A percentile compares a stretch with the other conserved stretches of the same genome.
These are phyloP conservation scores for Parnassius orleans DNA, from an alignment of 2,888 invertebrate species.

Conservation along the genomic window DNA sequence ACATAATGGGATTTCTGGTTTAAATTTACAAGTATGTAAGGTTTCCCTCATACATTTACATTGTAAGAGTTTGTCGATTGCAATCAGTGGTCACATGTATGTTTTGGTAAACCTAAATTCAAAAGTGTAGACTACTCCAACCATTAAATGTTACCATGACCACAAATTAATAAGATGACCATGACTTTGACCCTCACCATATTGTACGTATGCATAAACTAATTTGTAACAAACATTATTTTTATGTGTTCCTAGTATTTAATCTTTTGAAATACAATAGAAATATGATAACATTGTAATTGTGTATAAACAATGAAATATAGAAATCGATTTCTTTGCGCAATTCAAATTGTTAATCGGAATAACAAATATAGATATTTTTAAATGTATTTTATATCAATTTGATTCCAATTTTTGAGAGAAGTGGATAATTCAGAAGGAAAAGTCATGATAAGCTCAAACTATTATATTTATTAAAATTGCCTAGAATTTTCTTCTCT, in stretches of 20 bases:
- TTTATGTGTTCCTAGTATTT: background rate
- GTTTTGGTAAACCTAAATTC: no score
- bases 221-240: background rate
- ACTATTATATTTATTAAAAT: no score
- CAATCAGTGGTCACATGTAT: no score
- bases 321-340: constrained; percentile 6
- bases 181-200: no score
- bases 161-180: no score
- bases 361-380: background rate
- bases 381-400: background rate
- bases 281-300: constrained; percentile 15
- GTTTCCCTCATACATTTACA: constrained; percentile 20
- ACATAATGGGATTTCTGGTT: constrained; percentile 24
- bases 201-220: background rate
- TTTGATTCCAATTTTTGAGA: background rate
- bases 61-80: background rate
- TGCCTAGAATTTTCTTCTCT: no score
- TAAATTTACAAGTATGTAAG: constrained; percentile 12
- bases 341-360: constrained; percentile 2
- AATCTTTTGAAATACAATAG: constrained; percentile 8
- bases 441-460: no score
- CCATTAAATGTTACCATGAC: no score
- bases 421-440: no score
- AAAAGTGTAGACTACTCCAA: no score
- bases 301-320: constrained; percentile 17